Conservation (phyloP, 23 tunicate genomes). For the Styela clava region DNA sequence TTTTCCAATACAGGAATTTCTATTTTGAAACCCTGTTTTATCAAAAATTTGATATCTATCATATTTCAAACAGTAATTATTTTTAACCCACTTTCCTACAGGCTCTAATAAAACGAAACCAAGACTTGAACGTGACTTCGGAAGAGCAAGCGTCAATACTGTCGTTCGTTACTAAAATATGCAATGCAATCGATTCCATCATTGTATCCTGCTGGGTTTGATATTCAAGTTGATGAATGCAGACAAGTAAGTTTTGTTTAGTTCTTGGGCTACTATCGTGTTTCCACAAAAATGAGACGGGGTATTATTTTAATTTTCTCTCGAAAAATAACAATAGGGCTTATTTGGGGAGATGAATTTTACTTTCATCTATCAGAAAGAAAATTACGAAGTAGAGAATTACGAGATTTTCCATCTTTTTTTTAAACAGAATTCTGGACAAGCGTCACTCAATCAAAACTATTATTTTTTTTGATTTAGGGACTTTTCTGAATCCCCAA, state of each 20-base stretch:
- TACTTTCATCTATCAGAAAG: not conserved
- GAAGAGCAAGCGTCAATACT: constrained; percentile 69
- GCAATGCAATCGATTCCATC: constrained; percentile 68
- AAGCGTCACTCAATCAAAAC: no score
- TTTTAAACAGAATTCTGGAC: no score
- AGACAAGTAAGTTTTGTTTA: constrained; percentile 42
- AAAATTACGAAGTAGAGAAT: not conserved
- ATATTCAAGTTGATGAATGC: constrained; percentile 71
- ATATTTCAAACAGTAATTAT: not conserved
- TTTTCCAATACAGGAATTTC: no score
- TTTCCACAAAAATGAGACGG: no score
- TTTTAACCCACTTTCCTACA: constrained; percentile 8
- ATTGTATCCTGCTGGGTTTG: constrained; percentile 59
- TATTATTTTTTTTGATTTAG: no score
- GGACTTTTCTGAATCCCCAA: no score
- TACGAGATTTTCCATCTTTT: not conserved
- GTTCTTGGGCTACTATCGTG: no score
- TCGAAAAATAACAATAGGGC: not conserved
- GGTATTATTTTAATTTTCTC: no score
- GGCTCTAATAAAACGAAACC: constrained; percentile 79
- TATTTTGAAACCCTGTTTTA: no score
- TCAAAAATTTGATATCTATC: no score
- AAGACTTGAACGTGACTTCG: constrained; percentile 66
- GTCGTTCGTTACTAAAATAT: constrained; percentile 61
- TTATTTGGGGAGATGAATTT: not conserved